These are phyloP conservation scores for Melolontha melolontha DNA, from an alignment of 2,888 invertebrate genomes.

Conservation along the genomic window DNA sequence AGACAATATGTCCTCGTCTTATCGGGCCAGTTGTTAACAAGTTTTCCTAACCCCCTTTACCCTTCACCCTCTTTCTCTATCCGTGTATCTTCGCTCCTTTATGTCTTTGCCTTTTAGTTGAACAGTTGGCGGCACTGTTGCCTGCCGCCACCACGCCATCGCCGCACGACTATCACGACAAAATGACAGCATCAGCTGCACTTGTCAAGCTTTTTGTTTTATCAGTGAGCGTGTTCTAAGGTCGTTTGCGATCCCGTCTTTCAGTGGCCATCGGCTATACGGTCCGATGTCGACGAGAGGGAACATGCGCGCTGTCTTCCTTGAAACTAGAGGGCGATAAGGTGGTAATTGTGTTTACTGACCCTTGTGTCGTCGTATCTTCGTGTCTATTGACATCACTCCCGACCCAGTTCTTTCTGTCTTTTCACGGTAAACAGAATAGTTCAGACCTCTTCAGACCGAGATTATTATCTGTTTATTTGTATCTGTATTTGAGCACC, in stretches of 20 bases:
- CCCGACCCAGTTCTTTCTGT: conserved; percentile 20
- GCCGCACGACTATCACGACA: conserved; percentile 34
- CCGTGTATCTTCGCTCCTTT: background rate
- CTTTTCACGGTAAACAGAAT: conserved; percentile 13
- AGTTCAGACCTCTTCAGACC: background rate
- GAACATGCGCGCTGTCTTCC: no score
- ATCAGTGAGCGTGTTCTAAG: conserved; percentile 59
- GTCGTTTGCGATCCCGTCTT: conserved; percentile 52
- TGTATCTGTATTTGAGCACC: background rate
- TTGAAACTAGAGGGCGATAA: conserved; percentile 7
- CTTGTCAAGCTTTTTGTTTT: conserved; percentile 63
- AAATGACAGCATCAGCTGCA: conserved; percentile 55
- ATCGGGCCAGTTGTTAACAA: conserved; percentile 64
- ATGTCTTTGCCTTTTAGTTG: conserved; percentile 8
- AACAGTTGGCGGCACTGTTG: conserved; percentile 43
- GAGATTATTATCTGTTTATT: conserved; percentile 4
- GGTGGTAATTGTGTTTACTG: conserved; percentile 38
- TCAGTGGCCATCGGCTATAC: conserved; percentile 16
- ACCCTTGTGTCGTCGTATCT: conserved; percentile 32
- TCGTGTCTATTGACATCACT: conserved; percentile 31
- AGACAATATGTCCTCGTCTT: conserved; percentile 64
- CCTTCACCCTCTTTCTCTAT: conserved; percentile 1
- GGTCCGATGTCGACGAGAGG: background rate
- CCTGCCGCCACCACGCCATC: conserved; percentile 2
- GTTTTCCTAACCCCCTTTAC: conserved; percentile 59